Base-by-base conservation (phyloP, 2,113 vertebrate genomes). In the Brienomyrus longianalis region DNA sequence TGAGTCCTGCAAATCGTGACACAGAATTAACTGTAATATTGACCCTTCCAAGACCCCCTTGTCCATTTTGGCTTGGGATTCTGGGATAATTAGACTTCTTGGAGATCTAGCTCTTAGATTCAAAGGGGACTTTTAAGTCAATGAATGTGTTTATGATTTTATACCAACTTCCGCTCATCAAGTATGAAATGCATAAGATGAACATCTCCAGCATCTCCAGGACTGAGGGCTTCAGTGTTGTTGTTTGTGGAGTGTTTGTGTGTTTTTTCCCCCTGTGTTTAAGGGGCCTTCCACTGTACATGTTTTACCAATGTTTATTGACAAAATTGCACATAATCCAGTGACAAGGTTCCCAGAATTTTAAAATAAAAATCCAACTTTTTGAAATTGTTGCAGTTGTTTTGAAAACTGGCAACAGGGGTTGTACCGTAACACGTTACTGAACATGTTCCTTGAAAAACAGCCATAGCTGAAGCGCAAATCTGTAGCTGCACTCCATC, bases 11-110 rank as follows among this genome's bases (percentile, higher is more conserved):
- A 39, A 80, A 35, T 80, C 9, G 9, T 31, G 23, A 80, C n/a
- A 31, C 74, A 35, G 70, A 47, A 43, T 48, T 35, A 83, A 47
- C 43, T 48, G 21, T 48, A 83, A 21, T 74, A 31, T 74, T 77
- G 70, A 80, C 74, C 74, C 13, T 43, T 80, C 74, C 35, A 43
- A 43, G 74, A 80, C 15, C 47, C 88, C 13, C 1, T 80, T 80
- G 8, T 21, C 88, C 50, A n/a, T 80, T 27, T 7, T 80, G 74
- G 88, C 51, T 52, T 45, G 13, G 88, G 48, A 23, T 31, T 54
- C 9, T 56, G 31, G 31, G 31, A 83, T 89, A 89, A 89, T 89
- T 11, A 84, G 80, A 89, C 89, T 89, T 89, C 80, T 89, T 23
- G 23, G 45, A 87, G 10, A 89, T 43, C 8, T 6, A 45, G 74